Evolutionary conservation across 1,140 invertebrate genomes (phyloP), one percentile per base, ranked within the genome.

Genomic region (Nasonia longicornis): DNA sequence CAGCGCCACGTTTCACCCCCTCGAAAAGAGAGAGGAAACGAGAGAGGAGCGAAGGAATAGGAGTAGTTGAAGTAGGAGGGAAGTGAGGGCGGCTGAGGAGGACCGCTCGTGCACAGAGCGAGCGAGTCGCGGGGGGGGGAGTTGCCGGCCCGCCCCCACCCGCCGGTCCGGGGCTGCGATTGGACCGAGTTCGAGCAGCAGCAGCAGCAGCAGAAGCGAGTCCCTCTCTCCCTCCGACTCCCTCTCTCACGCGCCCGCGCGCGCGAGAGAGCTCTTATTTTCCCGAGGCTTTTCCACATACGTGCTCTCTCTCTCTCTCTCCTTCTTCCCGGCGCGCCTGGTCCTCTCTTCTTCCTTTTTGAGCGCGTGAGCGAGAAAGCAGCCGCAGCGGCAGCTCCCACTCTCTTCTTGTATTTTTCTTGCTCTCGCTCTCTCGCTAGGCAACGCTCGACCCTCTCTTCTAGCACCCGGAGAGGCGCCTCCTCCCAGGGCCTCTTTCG

Each of bases 161-260:
- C 88, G 84, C 85, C 66, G 85, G 85, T 86, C 86, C 85, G 86
- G 86, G 86, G 79, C 89, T 87, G 88, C 89, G 89, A 91, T 91
- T 91, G 90, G 90, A 90, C 89, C 88, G 88, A 87, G 88, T 88
- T 85, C 31, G 4, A 6, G 31, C 86, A 83, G 78, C 77, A 74
- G 80, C 58, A 20, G 58, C 58, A 20, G 22, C 26, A 1, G 14
- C 64, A 75, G 79, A 73, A 79, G 77, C 80, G 79, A 67, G 70
- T 67, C 29, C 82, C 83, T 83, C 84, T 82, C 85, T 85, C 82
- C 81, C 84, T 83, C 83, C 81, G 84, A 84, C 45, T 84, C 83
- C 82, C 85, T 82, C 83, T 83, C 80, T 71, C 80, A 22, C 74
- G 31, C 77, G 48, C 71, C 73, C 77, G 74, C 58, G 48, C 26